Conservation (phyloP, 2,797 vertebrate genomes). For the Pelochelys cantorii region DNA sequence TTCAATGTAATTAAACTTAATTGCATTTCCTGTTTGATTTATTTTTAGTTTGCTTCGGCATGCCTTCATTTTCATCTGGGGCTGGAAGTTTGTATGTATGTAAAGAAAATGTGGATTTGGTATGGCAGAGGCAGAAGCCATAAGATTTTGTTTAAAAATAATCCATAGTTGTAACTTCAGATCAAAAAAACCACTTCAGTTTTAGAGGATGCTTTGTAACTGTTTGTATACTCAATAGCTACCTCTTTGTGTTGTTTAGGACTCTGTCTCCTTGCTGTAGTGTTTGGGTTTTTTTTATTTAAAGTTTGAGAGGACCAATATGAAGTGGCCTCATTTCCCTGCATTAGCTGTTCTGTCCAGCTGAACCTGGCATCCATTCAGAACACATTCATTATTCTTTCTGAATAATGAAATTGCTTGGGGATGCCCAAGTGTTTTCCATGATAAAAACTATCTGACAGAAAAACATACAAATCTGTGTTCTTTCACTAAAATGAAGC, state of each 20-base stretch:
- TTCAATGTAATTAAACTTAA: slow-evolving; percentile 74
- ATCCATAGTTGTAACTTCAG: background rate
- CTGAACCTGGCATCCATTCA: background rate
- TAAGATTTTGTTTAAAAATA: slow-evolving; percentile 5
- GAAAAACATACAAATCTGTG: no score
- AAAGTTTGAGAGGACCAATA: background rate
- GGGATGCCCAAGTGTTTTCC: background rate
- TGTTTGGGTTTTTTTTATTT: background rate
- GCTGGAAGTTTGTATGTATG: slow-evolving; percentile 34
- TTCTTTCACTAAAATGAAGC: no score
- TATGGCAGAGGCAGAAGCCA: slow-evolving; percentile 38
- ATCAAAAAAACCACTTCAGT: background rate
- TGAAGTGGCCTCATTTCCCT: background rate
- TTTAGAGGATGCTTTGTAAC: background rate
- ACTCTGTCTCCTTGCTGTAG: background rate
- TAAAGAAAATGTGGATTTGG: slow-evolving; percentile 11
- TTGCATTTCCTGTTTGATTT: slow-evolving; percentile 73
- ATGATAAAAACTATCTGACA: no score
- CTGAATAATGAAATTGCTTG: background rate
- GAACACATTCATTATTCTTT: background rate
- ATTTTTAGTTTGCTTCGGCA: slow-evolving; percentile 69
- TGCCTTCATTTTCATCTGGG: slow-evolving; percentile 51
- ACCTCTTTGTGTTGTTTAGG: slow-evolving; percentile 9
- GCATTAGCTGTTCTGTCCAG: background rate
- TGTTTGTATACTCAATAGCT: background rate